These are phyloP conservation scores for Psilanteris sp. DNA, from an alignment of 1,140 invertebrate species.

Conservation along the genomic window DNA sequence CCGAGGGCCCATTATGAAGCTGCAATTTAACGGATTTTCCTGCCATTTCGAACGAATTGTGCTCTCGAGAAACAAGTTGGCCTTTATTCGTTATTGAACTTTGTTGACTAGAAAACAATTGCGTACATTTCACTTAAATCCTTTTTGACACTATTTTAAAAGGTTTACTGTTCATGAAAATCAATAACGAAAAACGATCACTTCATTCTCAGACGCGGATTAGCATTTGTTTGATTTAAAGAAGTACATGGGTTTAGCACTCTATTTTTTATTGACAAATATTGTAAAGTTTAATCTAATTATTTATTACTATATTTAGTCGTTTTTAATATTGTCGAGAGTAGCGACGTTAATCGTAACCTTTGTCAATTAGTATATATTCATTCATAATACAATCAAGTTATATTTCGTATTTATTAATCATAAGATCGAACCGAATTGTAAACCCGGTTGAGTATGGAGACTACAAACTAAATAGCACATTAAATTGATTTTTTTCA, in stretches of 20 bases:
- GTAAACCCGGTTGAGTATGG: background rate
- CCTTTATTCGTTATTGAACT: background rate
- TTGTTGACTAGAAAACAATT: too few species aligned
- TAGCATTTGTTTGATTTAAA: conserved; percentile 28
- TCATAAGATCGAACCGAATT: conserved; percentile 6
- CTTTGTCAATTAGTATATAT: conserved; percentile 29
- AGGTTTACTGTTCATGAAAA: background rate
- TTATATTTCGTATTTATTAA: conserved; percentile 24
- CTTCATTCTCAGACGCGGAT: conserved; percentile 2
- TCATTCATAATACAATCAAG: conserved; percentile 6
- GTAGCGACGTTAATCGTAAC: conserved; percentile 13
- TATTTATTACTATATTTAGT: conserved; percentile 21
- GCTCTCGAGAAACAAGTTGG: conserved; percentile 2
- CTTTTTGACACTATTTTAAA: too few species aligned
- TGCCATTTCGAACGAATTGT: conserved; percentile 37
- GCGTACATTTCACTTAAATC: too few species aligned
- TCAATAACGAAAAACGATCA: background rate
- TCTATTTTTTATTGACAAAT: conserved; percentile 3
- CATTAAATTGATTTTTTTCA: too few species aligned
- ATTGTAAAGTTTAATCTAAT: conserved; percentile 6
- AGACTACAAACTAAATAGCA: too few species aligned
- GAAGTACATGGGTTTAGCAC: conserved; percentile 57
- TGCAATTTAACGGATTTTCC: conserved; percentile 35
- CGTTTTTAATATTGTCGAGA: background rate
- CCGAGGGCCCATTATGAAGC: conserved; percentile 45